Evolutionary conservation across 64 coral and sea anemone genomes (phyloP).

Genomic region (Acropora tenuis): DNA sequence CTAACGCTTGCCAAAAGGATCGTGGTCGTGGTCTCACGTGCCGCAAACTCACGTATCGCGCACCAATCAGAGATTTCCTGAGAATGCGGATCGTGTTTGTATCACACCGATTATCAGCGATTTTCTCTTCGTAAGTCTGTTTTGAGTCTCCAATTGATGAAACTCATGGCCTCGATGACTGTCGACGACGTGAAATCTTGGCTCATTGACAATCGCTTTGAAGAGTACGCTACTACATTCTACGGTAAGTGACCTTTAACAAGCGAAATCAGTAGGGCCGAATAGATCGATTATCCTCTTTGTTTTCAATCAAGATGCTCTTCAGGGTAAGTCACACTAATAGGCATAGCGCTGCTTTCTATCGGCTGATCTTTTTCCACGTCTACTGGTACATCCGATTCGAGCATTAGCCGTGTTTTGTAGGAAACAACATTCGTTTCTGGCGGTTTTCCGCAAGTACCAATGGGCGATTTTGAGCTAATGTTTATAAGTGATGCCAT

Average conservation of each 20-base stretch:
- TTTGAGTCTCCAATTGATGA: neutral
- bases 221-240: neutral
- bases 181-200: conserved; percentile 49
- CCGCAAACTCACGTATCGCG: neutral
- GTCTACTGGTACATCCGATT: too few relatives aligned
- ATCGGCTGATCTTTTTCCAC: too few relatives aligned
- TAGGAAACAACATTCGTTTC: too few relatives aligned
- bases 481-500: too few relatives aligned
- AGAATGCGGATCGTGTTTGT: neutral
- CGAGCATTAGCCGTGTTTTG: too few relatives aligned
- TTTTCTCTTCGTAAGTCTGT: neutral
- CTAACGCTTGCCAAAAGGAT: neutral
- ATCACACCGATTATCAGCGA: neutral
- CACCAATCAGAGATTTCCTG: neutral
- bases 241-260: neutral
- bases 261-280: too few relatives aligned
- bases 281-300: too few relatives aligned
- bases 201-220: conserved; percentile 50
- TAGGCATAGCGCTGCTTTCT: too few relatives aligned
- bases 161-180: neutral
- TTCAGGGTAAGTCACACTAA: too few relatives aligned
- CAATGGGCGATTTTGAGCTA: too few relatives aligned
- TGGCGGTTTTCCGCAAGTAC: too few relatives aligned
- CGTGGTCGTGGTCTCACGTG: neutral
- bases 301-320: too few relatives aligned